Evolutionary conservation across 1,140 invertebrate genomes (phyloP).

Genomic region (Apocrypta bakeri): DNA sequence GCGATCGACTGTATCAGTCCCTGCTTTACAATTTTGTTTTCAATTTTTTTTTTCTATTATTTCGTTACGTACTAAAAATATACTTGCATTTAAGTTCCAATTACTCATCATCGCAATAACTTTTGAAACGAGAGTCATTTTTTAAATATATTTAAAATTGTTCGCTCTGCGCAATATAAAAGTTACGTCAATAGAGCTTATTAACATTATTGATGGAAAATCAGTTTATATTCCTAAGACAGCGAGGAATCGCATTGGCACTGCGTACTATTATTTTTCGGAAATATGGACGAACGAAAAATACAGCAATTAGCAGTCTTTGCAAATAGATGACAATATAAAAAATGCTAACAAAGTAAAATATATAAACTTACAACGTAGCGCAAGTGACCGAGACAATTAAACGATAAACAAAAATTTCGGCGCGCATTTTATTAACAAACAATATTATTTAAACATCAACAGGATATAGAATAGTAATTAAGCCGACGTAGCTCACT

Average conservation of each 20-base stretch:
- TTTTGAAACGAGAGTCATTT: not conserved
- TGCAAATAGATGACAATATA: not conserved
- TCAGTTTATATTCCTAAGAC: not conserved
- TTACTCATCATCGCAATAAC: not conserved
- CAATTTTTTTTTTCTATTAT: conserved; percentile 2
- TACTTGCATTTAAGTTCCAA: conserved; percentile 21
- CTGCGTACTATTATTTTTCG: not conserved
- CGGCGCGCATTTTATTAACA: not conserved
- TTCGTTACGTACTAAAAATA: conserved; percentile 29
- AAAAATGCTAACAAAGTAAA: conserved; percentile 14
- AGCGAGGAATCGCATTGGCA: conserved; percentile 16
- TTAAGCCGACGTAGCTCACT: not conserved
- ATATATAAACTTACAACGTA: not conserved
- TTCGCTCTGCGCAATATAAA: not conserved
- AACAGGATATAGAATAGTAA: not conserved
- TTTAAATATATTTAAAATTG: not conserved
- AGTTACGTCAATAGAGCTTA: not conserved
- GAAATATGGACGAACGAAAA: not conserved
- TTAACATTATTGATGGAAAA: not conserved
- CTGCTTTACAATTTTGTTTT: not conserved
- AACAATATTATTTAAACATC: not conserved
- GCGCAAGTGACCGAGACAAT: not conserved
- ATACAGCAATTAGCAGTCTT: conserved; percentile 10
- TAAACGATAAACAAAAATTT: not conserved
- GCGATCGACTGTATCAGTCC: not conserved